Evolutionary conservation across 2,113 vertebrate genomes (phyloP).

Genomic region (Solea senegalensis): DNA sequence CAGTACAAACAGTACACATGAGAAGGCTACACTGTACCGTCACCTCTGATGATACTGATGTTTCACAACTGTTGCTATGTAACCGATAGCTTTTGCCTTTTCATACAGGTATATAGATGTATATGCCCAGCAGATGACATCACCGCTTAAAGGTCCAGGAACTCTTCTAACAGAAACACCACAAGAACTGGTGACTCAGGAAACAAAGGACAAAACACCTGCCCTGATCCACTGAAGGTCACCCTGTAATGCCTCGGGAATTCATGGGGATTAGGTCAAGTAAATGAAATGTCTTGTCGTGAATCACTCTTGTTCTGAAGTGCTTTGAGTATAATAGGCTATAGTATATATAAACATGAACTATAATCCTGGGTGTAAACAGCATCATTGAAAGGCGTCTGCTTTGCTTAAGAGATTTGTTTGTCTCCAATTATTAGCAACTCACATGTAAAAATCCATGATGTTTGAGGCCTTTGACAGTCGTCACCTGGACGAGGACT

Average conservation of each 20-base stretch:
- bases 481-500: too few species aligned
- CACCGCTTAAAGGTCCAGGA: constrained; percentile 31
- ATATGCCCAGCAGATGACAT: constrained; percentile 31
- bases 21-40: not conserved
- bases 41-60: not conserved
- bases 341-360: constrained; percentile 16
- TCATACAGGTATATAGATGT: not conserved
- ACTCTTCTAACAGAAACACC: constrained; percentile 20
- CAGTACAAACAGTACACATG: not conserved
- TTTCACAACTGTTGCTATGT: constrained; percentile 5
- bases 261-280: constrained; percentile 49
- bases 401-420: too few species aligned
- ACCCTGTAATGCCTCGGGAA: constrained; percentile 35
- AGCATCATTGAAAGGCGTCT: too few species aligned
- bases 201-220: constrained; percentile 45
- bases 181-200: constrained; percentile 28
- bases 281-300: constrained; percentile 34
- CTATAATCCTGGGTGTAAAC: not conserved
- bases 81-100: not conserved
- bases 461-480: too few species aligned
- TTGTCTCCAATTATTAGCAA: too few species aligned
- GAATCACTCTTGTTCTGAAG: constrained; percentile 28
- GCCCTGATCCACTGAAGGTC: constrained; percentile 20
- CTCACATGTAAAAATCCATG: too few species aligned
- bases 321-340: constrained; percentile 5